These are phyloP conservation scores for Melanotaenia trifasciata DNA, from an alignment of 2,797 vertebrate genomes.

Conservation along the genomic window DNA sequence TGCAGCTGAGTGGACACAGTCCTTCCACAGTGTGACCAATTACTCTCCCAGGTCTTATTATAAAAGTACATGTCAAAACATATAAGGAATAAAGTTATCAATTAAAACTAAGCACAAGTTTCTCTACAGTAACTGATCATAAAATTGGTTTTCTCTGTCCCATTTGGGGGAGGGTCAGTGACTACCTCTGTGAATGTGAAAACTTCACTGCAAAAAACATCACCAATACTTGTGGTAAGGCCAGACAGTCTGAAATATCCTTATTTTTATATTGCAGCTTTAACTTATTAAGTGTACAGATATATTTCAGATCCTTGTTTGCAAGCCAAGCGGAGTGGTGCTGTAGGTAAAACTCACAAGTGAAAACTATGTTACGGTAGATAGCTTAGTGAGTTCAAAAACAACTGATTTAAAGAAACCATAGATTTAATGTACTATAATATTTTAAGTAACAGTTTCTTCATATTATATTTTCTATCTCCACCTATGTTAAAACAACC, in stretches of 20 bases:
- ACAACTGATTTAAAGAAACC: not conserved
- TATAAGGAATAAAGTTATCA: constrained; percentile 22
- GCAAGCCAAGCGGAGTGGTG: not conserved
- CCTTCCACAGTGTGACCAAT: constrained; percentile 42
- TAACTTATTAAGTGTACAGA: not conserved
- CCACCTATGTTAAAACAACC: no score
- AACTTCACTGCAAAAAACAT: not conserved
- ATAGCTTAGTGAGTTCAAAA: no score
- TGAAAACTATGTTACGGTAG: not conserved
- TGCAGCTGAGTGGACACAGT: constrained; percentile 22
- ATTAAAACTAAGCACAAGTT: constrained; percentile 28
- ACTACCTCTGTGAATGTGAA: constrained; percentile 16
- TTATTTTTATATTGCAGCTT: not conserved
- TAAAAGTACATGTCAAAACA: constrained; percentile 33
- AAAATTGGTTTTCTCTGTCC: constrained; percentile 7
- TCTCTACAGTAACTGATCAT: constrained; percentile 13
- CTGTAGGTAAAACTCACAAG: not conserved
- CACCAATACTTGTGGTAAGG: not conserved
- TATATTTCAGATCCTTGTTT: not conserved
- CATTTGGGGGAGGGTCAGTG: not conserved
- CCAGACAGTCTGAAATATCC: no score
- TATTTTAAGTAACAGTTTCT: no score
- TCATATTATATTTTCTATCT: not conserved
- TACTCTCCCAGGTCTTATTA: constrained; percentile 37
- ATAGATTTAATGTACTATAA: not conserved